Evolutionary conservation across 2,888 invertebrate genomes (phyloP), one percentile per base, ranked within the genome.

Genomic region (Eupithecia exiguata): DNA sequence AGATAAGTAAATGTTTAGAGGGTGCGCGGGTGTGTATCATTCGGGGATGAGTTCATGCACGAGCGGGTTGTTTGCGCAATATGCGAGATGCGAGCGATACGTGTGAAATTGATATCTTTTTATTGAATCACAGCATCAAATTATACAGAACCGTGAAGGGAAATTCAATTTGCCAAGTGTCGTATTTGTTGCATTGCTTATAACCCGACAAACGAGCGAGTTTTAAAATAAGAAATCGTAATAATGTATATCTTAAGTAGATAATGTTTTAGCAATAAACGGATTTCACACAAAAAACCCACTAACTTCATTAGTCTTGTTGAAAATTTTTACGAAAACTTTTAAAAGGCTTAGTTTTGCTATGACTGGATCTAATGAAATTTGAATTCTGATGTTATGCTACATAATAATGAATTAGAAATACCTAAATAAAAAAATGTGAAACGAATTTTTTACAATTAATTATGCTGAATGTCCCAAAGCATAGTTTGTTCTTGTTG

Each of bases 1-100:
- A 70, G 70, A 65, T 76, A 74, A 69, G 71, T 74, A 72, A 71
- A 76, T 76, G 73, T 78, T 70, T 77, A 75, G n/a, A n/a, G 75
- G 74, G 75, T 78, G 76, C 83, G 87, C 84, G 87, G 81, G 86
- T 80, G 84, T 83, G 86, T 90, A 90, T 91, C 90, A 87, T 86
- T 87, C 80, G 85, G 75, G 87, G 82, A 84, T 85, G 84, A 86
- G 87, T 88, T 87, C 85, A 87, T 86, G 89, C 88, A 87, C 87
- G 87, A 83, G 78, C 80, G 87, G 77, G 77, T 75, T 91, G 89
- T 91, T 91, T 91, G 89, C 80, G 81, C 80, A 87, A 82, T 78
- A 80, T 81, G 85, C 78, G 78, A 79, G 76, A 78, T 72, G 77
- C 76, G 75, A 75, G 69, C 78, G 70, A 70, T 78, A 75, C 71